A percentile compares a stretch with the other conserved stretches of the same genome.
phyloP scores from a whole-genome alignment of 2,888 invertebrate species.

The Sminthurides aquaticus region DNA sequence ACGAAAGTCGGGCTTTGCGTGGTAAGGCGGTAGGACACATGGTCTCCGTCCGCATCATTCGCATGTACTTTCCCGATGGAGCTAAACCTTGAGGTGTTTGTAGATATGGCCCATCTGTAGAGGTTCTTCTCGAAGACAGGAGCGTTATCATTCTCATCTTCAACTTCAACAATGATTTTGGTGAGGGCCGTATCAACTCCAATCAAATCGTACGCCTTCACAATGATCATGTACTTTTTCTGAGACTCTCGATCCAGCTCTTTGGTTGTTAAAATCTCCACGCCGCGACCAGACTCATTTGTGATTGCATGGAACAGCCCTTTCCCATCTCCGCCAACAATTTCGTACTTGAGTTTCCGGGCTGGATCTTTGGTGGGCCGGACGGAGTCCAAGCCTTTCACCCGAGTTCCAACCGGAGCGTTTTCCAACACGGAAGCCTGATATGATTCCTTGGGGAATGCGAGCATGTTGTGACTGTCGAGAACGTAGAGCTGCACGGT shows the following conservation, averaged over 20 bases:
- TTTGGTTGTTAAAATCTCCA: slow-evolving; percentile 66
- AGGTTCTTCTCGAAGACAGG: slow-evolving; percentile 71
- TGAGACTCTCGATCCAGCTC: slow-evolving; percentile 71
- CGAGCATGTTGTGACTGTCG: slow-evolving; percentile 72
- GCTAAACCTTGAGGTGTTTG: slow-evolving; percentile 65
- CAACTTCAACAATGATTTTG: slow-evolving; percentile 65
- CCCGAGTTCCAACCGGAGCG: slow-evolving; percentile 61
- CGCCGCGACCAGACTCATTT: slow-evolving; percentile 51
- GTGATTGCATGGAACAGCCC: slow-evolving; percentile 57
- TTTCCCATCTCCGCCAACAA: slow-evolving; percentile 68
- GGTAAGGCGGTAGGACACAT: slow-evolving; percentile 75
- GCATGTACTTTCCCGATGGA: slow-evolving; percentile 79
- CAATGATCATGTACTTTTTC: slow-evolving; percentile 62
- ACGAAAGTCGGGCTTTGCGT: slow-evolving; percentile 74
- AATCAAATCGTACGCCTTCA: slow-evolving; percentile 71
- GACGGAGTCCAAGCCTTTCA: slow-evolving; percentile 64
- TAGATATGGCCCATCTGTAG: slow-evolving; percentile 61
- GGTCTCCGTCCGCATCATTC: slow-evolving; percentile 82
- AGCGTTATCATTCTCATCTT: slow-evolving; percentile 86
- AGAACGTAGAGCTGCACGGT: slow-evolving; percentile 72
- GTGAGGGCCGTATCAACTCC: slow-evolving; percentile 73
- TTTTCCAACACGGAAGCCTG: slow-evolving; percentile 66
- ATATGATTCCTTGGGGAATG: slow-evolving; percentile 59
- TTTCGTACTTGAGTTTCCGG: slow-evolving; percentile 64
- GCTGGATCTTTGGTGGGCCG: slow-evolving; percentile 52